These are phyloP conservation scores for Ginglymostoma cirratum DNA, from an alignment of 2,113 vertebrate genomes.

Conservation along the genomic window DNA sequence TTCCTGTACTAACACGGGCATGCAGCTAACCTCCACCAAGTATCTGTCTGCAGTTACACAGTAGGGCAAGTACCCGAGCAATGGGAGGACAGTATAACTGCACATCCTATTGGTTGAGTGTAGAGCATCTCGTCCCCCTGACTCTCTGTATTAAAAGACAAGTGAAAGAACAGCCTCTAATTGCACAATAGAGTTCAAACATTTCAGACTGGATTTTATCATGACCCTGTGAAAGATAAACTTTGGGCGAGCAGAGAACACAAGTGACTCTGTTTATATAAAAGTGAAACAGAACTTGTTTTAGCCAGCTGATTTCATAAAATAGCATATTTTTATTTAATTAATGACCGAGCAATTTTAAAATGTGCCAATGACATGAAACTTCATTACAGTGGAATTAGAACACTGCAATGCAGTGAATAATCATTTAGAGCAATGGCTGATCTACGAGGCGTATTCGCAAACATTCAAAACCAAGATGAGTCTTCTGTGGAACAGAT, in stretches of 20 bases:
- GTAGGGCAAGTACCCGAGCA: not conserved
- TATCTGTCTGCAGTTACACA: not conserved
- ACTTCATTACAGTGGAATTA: constrained; percentile 19
- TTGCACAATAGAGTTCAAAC: not conserved
- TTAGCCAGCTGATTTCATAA: not conserved
- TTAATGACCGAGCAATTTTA: constrained; percentile 26
- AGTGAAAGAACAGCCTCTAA: not conserved
- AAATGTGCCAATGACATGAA: constrained; percentile 10
- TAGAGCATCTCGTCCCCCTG: not conserved
- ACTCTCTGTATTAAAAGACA: not conserved
- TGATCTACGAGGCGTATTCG: constrained; percentile 19
- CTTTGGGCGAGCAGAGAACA: not conserved
- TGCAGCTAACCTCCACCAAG: not conserved
- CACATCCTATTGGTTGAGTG: not conserved
- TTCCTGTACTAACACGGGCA: not conserved
- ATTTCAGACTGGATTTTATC: not conserved
- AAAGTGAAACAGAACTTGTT: not conserved
- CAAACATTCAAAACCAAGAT: constrained; percentile 27
- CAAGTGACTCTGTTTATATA: not conserved
- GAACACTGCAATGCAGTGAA: constrained; percentile 19
- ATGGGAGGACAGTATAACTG: not conserved
- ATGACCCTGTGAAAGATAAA: not conserved
- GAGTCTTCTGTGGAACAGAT: constrained; percentile 8
- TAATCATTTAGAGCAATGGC: constrained; percentile 32
- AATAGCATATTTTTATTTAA: not conserved